Conservation (phyloP, 2,888 invertebrate genomes). For the Phaonia tiefii region DNA sequence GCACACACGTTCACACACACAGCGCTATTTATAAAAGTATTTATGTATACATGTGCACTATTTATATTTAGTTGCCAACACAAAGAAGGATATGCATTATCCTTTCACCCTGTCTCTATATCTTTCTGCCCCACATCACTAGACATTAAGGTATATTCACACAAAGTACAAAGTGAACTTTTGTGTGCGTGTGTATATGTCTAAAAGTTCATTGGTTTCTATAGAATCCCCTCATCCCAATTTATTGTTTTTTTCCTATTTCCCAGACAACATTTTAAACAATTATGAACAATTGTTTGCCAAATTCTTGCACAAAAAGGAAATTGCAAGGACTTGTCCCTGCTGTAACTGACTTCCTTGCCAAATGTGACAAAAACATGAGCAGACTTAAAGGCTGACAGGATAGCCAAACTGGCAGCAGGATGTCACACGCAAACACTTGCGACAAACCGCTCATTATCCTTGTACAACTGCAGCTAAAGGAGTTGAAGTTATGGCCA, state of each 20-base stretch:
- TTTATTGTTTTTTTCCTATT: too few species aligned
- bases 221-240: too few species aligned
- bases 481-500: not conserved
- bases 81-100: too few species aligned
- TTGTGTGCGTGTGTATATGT: not conserved
- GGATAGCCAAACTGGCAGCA: slow-evolving; percentile 32
- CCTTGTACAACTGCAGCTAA: not conserved
- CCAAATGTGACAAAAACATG: slow-evolving; percentile 11
- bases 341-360: too few species aligned
- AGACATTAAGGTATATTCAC: slow-evolving; percentile 18
- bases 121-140: too few species aligned
- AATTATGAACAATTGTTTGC: slow-evolving; percentile 50
- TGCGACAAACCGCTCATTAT: not conserved
- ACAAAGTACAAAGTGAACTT: not conserved
- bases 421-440: slow-evolving; percentile 38
- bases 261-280: slow-evolving; percentile 62
- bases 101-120: too few species aligned
- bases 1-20: not conserved
- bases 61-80: too few species aligned
- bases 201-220: not conserved
- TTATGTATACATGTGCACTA: too few species aligned
- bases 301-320: slow-evolving; percentile 22
- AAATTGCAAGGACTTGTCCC: not conserved
- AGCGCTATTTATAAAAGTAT: too few species aligned
- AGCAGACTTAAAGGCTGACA: slow-evolving; percentile 24